A percentile compares a stretch with the other conserved stretches of the same genome.
Evolutionary conservation across 2,888 invertebrate genomes (phyloP).

Genomic region (Lepidochrysops patricia): DNA sequence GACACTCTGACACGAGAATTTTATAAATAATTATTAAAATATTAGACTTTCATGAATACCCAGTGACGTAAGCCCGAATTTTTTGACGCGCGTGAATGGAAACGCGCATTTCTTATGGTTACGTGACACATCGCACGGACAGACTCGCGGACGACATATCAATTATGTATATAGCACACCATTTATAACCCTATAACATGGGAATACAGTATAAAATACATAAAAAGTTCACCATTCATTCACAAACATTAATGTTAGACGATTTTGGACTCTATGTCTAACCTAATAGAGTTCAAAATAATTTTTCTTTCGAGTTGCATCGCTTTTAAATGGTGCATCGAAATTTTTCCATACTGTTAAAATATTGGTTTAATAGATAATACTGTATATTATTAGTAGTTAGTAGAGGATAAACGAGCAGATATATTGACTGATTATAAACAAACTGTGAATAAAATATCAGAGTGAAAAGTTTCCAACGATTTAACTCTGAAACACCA

Average conservation of each 20-base stretch:
- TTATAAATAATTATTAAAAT: no score
- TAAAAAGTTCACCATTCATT: not conserved
- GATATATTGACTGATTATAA: not conserved
- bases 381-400: no score
- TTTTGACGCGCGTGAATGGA: conserved; percentile 20
- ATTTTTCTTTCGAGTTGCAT: not conserved
- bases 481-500: no score
- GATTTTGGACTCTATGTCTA: not conserved
- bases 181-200: not conserved
- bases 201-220: conserved; percentile 5
- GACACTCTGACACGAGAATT: no score
- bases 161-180: conserved; percentile 17
- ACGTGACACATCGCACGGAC: conserved; percentile 33
- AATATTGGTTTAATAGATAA: not conserved
- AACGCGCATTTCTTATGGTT: conserved; percentile 22
- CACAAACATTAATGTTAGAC: not conserved
- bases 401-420: not conserved
- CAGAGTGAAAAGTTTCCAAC: no score
- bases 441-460: no score
- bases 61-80: not conserved
- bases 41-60: no score
- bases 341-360: not conserved
- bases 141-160: conserved; percentile 32
- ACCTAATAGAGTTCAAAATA: not conserved
- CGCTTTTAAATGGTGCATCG: not conserved